Evolutionary conservation across 2,113 vertebrate species (phyloP), one percentile per base, ranked within the genome.

Genomic region (Scolopax mira): DNA sequence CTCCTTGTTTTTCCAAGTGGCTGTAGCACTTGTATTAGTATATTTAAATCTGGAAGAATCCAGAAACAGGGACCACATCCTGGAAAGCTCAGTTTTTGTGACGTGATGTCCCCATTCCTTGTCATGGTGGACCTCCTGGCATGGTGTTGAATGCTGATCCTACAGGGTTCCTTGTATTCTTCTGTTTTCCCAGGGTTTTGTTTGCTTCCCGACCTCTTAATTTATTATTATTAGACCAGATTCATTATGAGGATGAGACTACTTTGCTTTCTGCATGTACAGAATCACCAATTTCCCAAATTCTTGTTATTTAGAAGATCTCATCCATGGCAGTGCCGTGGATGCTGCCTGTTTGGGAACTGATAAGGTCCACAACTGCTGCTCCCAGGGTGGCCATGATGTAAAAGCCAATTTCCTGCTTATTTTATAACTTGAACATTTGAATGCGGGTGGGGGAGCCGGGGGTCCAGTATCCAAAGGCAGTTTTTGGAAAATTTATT

Each of bases 271-370:
- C 52, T 69, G 31, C 7, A 0, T 25, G 11, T 64, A 23, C 19
- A 33, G 60, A 84, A 60, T 49, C 72, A 14, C 25, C 6, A 1
- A 5, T 73, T 84, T 61, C 30, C 33, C 39, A 18, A 30, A 6
- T 51, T 73, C 11, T n/a, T 77, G 2, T 46, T 78, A 14, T 48
- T 48, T 48, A 48, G 46, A 48, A 48, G 46, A 22, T 54, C 30
- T 70, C 15, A 35, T 25, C 0, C 3, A 4, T 52, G 30, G 18
- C 0, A 1, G 8, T 37, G 31, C n/a, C 0, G 0, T 23, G 18
- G 16, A 42, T 5, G 4, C 48, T 83, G 67, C 10, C 14, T 37
- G 10, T 57, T 7, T 58, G 69, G 44, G n/a, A 64, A 5, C 13
- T 35, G 37, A 13, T 79, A 33, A 62, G 21, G 42, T 79, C 52